Percentiles rank a stretch among this genome's conserved stretches.
Evolutionary conservation across 2,113 vertebrate species (phyloP).

Genomic region (Phyllopteryx taeniolatus): DNA sequence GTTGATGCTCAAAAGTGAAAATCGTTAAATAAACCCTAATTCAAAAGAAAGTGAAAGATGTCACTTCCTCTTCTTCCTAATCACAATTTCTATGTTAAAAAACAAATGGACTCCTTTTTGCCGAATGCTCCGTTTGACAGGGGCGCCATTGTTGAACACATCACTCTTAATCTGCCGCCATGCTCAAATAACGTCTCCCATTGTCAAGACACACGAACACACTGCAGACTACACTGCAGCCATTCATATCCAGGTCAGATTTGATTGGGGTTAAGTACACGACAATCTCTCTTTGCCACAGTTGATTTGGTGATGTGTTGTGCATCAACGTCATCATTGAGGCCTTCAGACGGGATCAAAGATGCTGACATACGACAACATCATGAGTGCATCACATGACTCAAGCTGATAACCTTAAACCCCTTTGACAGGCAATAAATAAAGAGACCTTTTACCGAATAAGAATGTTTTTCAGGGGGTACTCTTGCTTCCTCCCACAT

Average conservation of each 20-base stretch:
- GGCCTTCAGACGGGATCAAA: not conserved
- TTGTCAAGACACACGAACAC: slow-evolving; percentile 16
- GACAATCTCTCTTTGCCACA: slow-evolving; percentile 42
- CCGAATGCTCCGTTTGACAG: not conserved
- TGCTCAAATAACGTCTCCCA: slow-evolving; percentile 23
- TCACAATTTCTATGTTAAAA: not conserved
- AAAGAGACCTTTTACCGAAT: not conserved
- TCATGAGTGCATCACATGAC: slow-evolving; percentile 1
- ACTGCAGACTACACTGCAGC: slow-evolving; percentile 15
- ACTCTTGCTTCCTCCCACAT: not conserved
- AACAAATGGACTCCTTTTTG: not conserved
- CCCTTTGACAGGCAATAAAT: not conserved
- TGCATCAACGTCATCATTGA: slow-evolving; percentile 12
- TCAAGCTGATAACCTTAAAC: not conserved
- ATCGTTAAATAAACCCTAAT: not conserved
- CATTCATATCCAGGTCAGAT: slow-evolving; percentile 56
- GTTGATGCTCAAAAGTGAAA: not conserved
- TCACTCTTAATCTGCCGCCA: slow-evolving; percentile 34
- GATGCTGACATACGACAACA: slow-evolving; percentile 16
- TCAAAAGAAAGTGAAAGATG: not conserved
- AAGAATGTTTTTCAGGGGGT: not conserved
- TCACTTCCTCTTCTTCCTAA: not conserved
- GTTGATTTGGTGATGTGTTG: slow-evolving; percentile 29
- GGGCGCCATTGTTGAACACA: slow-evolving; percentile 24
- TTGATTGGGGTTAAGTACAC: slow-evolving; percentile 65